A percentile compares a stretch with the other conserved stretches of the same genome.
Evolutionary conservation across 2,888 invertebrate species (phyloP).

Genomic region (Holacanthella duospinosa): DNA sequence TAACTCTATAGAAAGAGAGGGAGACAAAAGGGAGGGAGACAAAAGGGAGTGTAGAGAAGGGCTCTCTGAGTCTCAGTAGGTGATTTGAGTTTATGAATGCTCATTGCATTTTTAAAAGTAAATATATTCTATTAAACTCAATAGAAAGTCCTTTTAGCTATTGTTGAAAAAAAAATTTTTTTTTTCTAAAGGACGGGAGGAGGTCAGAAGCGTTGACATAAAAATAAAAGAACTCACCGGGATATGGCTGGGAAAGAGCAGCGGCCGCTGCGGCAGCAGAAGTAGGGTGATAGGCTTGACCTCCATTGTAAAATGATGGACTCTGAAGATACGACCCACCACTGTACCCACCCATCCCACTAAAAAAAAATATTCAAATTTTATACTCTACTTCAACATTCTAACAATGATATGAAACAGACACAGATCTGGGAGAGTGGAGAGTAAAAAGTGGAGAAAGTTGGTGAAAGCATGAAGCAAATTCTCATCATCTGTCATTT

Average conservation of each 20-base stretch:
- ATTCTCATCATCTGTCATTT: too few species aligned
- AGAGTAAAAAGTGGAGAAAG: background rate
- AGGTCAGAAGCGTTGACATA: constrained; percentile 29
- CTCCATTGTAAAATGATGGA: constrained; percentile 36
- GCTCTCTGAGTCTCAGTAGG: constrained; percentile 4
- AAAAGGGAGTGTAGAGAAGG: background rate
- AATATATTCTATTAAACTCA: background rate
- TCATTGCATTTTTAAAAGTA: constrained; percentile 2
- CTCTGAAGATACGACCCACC: constrained; percentile 34
- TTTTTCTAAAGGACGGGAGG: constrained; percentile 14
- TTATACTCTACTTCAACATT: too few species aligned
- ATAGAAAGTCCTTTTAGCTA: background rate
- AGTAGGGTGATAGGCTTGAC: constrained; percentile 29
- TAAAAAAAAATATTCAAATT: constrained; percentile 12
- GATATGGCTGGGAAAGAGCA: constrained; percentile 37
- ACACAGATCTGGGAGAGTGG: background rate
- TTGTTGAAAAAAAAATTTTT: constrained; percentile 1
- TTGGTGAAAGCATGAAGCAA: background rate
- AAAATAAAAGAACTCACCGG: constrained; percentile 32
- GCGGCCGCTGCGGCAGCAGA: constrained; percentile 21
- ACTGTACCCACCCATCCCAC: constrained; percentile 35
- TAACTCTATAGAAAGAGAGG: too few species aligned
- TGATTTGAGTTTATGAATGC: constrained; percentile 12
- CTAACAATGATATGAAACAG: too few species aligned
- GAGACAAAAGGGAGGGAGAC: background rate